These are phyloP conservation scores for Cavia porcellus DNA, from an alignment of 2,113 vertebrate genomes.

Conservation along the genomic window DNA sequence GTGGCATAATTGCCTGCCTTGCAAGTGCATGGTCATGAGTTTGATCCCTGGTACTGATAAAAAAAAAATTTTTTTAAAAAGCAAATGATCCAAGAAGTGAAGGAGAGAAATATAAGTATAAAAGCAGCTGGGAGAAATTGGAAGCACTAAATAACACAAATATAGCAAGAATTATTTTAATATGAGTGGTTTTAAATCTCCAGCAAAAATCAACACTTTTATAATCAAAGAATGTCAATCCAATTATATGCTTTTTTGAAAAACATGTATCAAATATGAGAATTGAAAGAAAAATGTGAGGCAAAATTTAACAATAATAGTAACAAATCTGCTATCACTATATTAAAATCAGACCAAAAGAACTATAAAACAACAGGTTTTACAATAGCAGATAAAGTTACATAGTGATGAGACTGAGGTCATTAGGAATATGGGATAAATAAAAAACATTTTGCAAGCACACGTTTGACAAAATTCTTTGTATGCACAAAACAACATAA, in stretches of 20 bases:
- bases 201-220: neutral
- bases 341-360: neutral
- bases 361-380: neutral
- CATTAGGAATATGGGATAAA: neutral
- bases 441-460: neutral
- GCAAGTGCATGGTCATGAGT: too few relatives aligned
- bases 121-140: neutral
- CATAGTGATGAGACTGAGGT: neutral
- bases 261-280: neutral
- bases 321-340: neutral
- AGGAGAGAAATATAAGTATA: neutral
- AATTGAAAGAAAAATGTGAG: neutral
- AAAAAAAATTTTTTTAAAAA: neutral
- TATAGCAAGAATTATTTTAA: neutral
- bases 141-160: neutral
- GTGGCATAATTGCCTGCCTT: too few relatives aligned
- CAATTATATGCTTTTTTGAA: neutral
- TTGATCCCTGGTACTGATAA: too few relatives aligned
- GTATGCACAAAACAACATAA: neutral
- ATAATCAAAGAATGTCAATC: neutral
- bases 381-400: neutral
- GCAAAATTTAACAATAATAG: neutral
- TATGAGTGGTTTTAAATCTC: neutral
- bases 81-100: neutral
- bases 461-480: neutral